These are phyloP conservation scores for Drosophila ogumai DNA, from an alignment of 1,140 invertebrate species.

Conservation along the genomic window DNA sequence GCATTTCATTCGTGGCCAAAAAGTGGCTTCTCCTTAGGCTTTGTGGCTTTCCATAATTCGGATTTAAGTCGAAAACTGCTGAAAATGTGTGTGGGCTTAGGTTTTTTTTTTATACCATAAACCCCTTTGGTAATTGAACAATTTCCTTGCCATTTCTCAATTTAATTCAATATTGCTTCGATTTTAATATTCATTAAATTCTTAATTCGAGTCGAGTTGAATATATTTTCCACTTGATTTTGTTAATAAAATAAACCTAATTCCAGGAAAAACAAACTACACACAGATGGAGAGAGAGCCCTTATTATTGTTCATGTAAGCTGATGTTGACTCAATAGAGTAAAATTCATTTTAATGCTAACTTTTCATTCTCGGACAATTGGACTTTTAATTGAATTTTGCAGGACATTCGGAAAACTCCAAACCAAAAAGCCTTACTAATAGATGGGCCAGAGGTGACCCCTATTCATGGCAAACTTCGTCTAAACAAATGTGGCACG, in stretches of 20 bases:
- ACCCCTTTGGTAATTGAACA: not conserved
- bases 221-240: conserved; percentile 13
- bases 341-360: conserved; percentile 7
- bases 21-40: conserved; percentile 8
- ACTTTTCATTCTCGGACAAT: not conserved
- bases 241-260: conserved; percentile 14
- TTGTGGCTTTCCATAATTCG: conserved; percentile 7
- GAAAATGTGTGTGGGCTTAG: not conserved
- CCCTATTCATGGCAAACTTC: conserved; percentile 3
- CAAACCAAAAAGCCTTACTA: not conserved
- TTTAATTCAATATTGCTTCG: conserved; percentile 14
- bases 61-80: not conserved
- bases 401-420: not conserved
- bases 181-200: conserved; percentile 12
- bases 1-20: conserved; percentile 12
- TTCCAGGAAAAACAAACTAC: not conserved
- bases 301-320: not conserved
- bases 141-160: not conserved
- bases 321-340: conserved; percentile 4
- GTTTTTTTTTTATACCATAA: not conserved
- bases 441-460: conserved; percentile 2
- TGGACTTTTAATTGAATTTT: conserved; percentile 16
- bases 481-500: conserved; percentile 32
- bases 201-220: not conserved
- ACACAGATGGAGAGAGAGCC: not conserved